Evolutionary conservation across 2,797 vertebrate species (phyloP).

Genomic region (Darevskia nairensis): DNA sequence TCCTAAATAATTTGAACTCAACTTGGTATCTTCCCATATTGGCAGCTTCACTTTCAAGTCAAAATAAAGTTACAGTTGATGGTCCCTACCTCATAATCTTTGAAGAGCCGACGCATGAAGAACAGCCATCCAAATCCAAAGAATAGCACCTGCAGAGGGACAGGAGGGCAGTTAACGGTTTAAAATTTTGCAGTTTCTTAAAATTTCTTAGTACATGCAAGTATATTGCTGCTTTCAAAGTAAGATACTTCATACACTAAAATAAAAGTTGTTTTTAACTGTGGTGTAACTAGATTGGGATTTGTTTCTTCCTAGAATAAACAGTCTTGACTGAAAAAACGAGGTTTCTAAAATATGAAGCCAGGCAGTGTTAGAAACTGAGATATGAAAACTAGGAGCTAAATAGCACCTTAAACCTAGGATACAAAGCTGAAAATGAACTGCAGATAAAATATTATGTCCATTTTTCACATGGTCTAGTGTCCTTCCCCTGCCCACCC

Average conservation of each 20-base stretch:
- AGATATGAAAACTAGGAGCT: too few species aligned
- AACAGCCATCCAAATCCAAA: conserved; percentile 99
- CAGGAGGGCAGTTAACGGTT: neutral
- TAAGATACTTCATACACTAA: neutral
- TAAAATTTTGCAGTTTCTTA: neutral
- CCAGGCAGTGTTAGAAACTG: neutral
- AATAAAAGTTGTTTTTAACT: neutral
- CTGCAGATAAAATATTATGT: too few species aligned
- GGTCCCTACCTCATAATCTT: conserved; percentile 94
- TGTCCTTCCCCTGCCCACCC: too few species aligned
- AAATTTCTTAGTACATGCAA: neutral
- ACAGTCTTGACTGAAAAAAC: neutral
- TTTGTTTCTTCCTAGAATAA: neutral
- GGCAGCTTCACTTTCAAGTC: neutral
- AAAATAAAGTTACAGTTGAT: neutral
- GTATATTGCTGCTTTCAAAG: conserved; percentile 31
- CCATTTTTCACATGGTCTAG: too few species aligned
- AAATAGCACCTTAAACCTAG: too few species aligned
- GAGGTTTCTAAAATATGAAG: neutral
- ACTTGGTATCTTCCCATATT: neutral
- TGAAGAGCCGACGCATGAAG: conserved; percentile 96
- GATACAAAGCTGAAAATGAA: too few species aligned
- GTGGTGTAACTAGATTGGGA: neutral
- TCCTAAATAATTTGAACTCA: neutral
- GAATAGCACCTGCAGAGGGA: conserved; percentile 89